These are phyloP conservation scores for Xiphorhynchus erythropygius DNA, from an alignment of 2,797 vertebrate genomes.

Conservation along the genomic window DNA sequence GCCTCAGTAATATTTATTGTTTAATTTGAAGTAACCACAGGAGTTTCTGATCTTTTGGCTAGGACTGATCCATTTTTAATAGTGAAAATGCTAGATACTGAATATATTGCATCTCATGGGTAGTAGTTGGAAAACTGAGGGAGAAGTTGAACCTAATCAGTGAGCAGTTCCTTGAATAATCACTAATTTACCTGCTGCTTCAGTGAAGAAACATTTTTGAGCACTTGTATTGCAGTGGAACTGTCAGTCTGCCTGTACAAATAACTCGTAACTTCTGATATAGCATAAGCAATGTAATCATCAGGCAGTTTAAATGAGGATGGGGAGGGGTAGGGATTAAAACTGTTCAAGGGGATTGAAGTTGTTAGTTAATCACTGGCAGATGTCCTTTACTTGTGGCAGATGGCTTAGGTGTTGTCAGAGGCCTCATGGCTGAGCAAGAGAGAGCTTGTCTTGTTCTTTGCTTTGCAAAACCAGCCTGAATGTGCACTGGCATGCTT, in stretches of 20 bases:
- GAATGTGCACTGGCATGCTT: neutral
- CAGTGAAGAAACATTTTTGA: neutral
- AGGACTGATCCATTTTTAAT: neutral
- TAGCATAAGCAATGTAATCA: neutral
- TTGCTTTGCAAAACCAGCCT: neutral
- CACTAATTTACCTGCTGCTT: neutral
- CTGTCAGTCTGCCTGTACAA: neutral
- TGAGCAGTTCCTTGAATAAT: neutral
- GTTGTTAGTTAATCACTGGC: conserved; percentile 1
- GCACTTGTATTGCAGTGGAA: neutral
- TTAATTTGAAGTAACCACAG: neutral
- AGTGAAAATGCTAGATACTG: neutral
- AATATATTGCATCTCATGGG: fast-evolving
- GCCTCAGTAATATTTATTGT: neutral
- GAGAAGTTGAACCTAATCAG: neutral
- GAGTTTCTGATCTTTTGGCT: neutral
- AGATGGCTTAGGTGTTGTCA: conserved; percentile 5
- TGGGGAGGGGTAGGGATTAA: neutral
- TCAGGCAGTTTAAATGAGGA: conserved; percentile 13
- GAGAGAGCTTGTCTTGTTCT: neutral
- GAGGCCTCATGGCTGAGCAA: neutral
- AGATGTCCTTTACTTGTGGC: conserved; percentile 24
- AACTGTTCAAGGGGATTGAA: neutral
- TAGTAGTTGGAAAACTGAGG: neutral
- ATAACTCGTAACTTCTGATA: neutral